phyloP scores from a whole-genome alignment of 2,888 invertebrate species.

The Dyspetes luteomarginatus region DNA sequence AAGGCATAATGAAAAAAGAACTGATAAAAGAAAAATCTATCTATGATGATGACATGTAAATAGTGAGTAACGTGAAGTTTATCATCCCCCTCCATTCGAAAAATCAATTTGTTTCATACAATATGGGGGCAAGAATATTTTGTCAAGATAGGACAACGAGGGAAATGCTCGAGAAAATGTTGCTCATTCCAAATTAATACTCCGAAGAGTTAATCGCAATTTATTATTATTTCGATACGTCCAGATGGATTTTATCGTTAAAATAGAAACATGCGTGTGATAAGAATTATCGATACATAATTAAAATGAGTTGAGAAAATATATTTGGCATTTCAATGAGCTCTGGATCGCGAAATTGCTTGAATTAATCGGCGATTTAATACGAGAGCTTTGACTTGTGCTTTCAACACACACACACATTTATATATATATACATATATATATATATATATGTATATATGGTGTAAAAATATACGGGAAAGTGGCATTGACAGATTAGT shows the following conservation, averaged over 20 bases:
- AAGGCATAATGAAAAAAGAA: neutral
- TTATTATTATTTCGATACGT: too few species aligned
- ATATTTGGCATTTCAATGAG: too few species aligned
- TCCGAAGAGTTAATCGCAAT: slow-evolving; percentile 9
- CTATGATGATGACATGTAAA: neutral
- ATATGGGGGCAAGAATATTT: neutral
- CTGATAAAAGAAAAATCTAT: neutral
- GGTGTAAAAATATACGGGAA: neutral
- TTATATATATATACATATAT: neutral
- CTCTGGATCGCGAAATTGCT: too few species aligned
- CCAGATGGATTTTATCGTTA: neutral
- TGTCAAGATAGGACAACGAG: neutral
- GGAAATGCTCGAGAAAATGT: neutral
- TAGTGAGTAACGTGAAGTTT: neutral
- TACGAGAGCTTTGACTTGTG: neutral
- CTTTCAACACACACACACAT: neutral
- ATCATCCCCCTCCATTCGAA: neutral
- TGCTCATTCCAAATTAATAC: slow-evolving; percentile 39
- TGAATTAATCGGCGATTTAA: slow-evolving; percentile 19
- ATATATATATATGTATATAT: neutral
- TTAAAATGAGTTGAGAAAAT: neutral
- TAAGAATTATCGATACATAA: neutral
- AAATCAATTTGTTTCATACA: neutral
- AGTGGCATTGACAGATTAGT: slow-evolving; percentile 31
- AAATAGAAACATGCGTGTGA: neutral